These are phyloP conservation scores for Toxotes chatareus DNA, from an alignment of 2,113 vertebrate genomes.

Conservation along the genomic window DNA sequence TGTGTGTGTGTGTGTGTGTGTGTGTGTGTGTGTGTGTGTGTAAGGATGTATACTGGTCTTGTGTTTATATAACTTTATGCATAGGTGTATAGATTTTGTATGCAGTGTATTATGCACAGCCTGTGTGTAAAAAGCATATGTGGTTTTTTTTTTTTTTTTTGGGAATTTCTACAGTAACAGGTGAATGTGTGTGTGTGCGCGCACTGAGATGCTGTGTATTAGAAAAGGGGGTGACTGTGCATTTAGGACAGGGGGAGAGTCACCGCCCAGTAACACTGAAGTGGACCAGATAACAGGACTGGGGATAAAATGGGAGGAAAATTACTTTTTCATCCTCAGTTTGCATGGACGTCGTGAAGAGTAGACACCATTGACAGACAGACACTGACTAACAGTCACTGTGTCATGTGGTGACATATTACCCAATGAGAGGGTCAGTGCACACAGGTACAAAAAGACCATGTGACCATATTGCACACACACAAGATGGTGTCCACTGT, in stretches of 20 bases:
- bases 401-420: slow-evolving; percentile 65
- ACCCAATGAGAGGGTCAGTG: slow-evolving; percentile 65
- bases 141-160: slow-evolving; percentile 10
- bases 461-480: slow-evolving; percentile 49
- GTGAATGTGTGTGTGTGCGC: slow-evolving; percentile 31
- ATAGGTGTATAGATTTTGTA: slow-evolving; percentile 33
- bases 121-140: neutral
- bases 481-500: slow-evolving; percentile 58
- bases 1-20: slow-evolving; percentile 32
- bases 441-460: slow-evolving; percentile 60
- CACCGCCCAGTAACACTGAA: slow-evolving; percentile 1
- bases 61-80: slow-evolving; percentile 62
- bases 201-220: slow-evolving; percentile 17
- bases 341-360: slow-evolving; percentile 18
- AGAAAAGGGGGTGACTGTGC: slow-evolving; percentile 21
- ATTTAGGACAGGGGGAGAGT: slow-evolving; percentile 23
- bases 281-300: slow-evolving; percentile 39
- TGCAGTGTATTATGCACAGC: slow-evolving; percentile 20
- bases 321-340: slow-evolving; percentile 44
- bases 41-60: slow-evolving; percentile 16
- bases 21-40: slow-evolving; percentile 22
- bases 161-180: slow-evolving; percentile 21
- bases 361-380: slow-evolving; percentile 36
- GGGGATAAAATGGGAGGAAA: slow-evolving; percentile 2
- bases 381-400: slow-evolving; percentile 27